phyloP scores from a whole-genome alignment of 2,888 invertebrate species.

The Dascillus cervinus region DNA sequence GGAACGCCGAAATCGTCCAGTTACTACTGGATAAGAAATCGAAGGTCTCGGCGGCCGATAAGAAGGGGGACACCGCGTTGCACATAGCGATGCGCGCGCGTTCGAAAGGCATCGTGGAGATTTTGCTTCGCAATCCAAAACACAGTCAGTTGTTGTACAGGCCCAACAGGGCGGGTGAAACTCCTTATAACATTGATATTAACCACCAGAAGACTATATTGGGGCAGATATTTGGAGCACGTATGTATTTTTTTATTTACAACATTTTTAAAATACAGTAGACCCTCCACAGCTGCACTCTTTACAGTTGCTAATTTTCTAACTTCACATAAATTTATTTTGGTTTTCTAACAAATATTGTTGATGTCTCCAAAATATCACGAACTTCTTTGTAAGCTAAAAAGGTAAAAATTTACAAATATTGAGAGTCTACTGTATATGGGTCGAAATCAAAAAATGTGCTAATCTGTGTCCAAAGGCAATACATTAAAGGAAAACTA shows the following conservation, averaged over 20 bases:
- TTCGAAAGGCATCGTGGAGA: conserved; percentile 88
- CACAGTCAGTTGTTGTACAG: conserved; percentile 90
- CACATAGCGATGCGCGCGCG: conserved; percentile 95
- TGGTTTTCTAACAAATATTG: too few relatives aligned
- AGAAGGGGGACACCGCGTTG: conserved; percentile 88
- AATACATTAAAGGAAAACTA: too few relatives aligned
- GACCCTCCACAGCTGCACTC: too few relatives aligned
- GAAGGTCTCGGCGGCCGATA: conserved; percentile 85
- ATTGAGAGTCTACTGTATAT: too few relatives aligned
- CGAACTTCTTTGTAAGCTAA: too few relatives aligned
- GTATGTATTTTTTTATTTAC: conserved; percentile 48
- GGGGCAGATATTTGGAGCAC: conserved; percentile 91
- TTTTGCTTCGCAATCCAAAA: conserved; percentile 90
- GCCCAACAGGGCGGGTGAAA: conserved; percentile 91
- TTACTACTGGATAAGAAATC: conserved; percentile 85
- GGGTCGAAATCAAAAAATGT: too few relatives aligned
- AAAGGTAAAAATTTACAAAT: too few relatives aligned
- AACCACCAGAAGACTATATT: conserved; percentile 90
- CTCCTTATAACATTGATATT: conserved; percentile 96
- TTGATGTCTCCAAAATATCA: too few relatives aligned
- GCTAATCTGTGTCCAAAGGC: too few relatives aligned
- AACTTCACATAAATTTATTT: too few relatives aligned
- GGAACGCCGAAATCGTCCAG: conserved; percentile 87
- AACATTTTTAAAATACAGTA: conserved; percentile 4
- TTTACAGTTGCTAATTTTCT: too few relatives aligned